phyloP scores from a whole-genome alignment of 2,797 vertebrate species.

The Oophaga sylvatica region DNA sequence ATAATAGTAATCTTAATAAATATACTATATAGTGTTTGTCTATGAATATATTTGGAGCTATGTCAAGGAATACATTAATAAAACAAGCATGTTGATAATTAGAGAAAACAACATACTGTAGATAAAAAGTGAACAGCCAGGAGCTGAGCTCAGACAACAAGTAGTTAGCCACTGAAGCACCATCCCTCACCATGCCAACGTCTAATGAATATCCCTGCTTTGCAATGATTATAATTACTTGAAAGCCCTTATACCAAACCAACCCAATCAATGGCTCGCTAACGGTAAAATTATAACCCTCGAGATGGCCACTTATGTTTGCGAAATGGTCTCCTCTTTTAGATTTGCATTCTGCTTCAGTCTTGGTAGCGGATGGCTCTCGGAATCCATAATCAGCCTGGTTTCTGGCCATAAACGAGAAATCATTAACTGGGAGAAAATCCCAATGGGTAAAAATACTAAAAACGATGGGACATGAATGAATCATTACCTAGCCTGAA shows the following conservation, averaged over 20 bases:
- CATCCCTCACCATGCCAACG: conserved; percentile 54
- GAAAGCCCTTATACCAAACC: conserved; percentile 85
- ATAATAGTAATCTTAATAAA: background rate
- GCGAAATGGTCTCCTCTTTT: conserved; percentile 68
- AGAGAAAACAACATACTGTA: conserved; percentile 3
- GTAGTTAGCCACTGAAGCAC: conserved; percentile 36
- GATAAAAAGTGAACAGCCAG: conserved; percentile 14
- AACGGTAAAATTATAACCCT: conserved; percentile 80
- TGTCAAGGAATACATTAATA: background rate
- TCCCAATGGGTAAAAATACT: conserved; percentile 49
- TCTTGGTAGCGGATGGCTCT: conserved; percentile 73
- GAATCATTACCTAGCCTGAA: conserved; percentile 61
- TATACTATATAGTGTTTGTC: too few species aligned
- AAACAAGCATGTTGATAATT: background rate
- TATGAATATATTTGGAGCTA: too few species aligned
- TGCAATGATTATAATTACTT: conserved; percentile 64
- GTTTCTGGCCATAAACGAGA: conserved; percentile 59
- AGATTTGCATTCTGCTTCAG: conserved; percentile 75
- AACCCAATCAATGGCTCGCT: conserved; percentile 83
- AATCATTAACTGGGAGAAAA: conserved; percentile 61
- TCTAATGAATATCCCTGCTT: conserved; percentile 54
- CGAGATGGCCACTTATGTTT: conserved; percentile 75
- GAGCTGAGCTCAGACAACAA: conserved; percentile 4
- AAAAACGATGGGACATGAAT: conserved; percentile 61
- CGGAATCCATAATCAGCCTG: conserved; percentile 68